A percentile compares a stretch with the other conserved stretches of the same genome.
Evolutionary conservation across 1,140 invertebrate species (phyloP).

Genomic region (Limonius californicus): DNA sequence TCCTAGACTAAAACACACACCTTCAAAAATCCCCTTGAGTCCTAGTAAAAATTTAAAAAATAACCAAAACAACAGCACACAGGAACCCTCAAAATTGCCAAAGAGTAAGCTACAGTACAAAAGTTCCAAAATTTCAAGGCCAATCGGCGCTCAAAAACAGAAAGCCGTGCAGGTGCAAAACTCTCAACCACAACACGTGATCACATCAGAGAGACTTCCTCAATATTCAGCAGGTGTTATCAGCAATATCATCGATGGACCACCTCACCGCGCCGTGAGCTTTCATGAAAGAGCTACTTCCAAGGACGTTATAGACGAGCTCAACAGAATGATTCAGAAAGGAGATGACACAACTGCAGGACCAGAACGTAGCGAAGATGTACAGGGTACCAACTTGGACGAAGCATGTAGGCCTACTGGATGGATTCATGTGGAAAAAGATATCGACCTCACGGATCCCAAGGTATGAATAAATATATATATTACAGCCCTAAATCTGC

Average conservation of each 20-base stretch:
- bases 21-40: conserved; percentile 38
- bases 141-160: conserved; percentile 26
- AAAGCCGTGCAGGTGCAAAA: conserved; percentile 33
- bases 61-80: conserved; percentile 45
- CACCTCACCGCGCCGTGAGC: conserved; percentile 52
- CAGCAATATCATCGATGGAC: conserved; percentile 49
- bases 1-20: conserved; percentile 35
- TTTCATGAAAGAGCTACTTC: conserved; percentile 69
- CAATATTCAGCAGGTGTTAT: conserved; percentile 36
- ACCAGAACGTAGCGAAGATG: conserved; percentile 39
- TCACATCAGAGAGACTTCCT: conserved; percentile 41
- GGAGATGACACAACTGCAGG: conserved; percentile 47
- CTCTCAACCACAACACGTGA: conserved; percentile 28
- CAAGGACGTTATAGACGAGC: conserved; percentile 71
- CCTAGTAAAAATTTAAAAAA: conserved; percentile 27
- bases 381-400: conserved; percentile 49
- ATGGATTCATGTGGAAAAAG: conserved; percentile 72
- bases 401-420: conserved; percentile 65
- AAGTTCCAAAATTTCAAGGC: conserved; percentile 32
- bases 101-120: conserved; percentile 44
- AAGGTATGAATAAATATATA: conserved; percentile 52
- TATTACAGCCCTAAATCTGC: too few relatives aligned
- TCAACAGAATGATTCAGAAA: conserved; percentile 68
- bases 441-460: conserved; percentile 74
- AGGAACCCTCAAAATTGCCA: conserved; percentile 39